Percentiles rank a stretch among this genome's conserved stretches.
These are phyloP conservation scores for Potamarius usumacintae DNA, from an alignment of 2,113 vertebrate species.

Conservation along the genomic window DNA sequence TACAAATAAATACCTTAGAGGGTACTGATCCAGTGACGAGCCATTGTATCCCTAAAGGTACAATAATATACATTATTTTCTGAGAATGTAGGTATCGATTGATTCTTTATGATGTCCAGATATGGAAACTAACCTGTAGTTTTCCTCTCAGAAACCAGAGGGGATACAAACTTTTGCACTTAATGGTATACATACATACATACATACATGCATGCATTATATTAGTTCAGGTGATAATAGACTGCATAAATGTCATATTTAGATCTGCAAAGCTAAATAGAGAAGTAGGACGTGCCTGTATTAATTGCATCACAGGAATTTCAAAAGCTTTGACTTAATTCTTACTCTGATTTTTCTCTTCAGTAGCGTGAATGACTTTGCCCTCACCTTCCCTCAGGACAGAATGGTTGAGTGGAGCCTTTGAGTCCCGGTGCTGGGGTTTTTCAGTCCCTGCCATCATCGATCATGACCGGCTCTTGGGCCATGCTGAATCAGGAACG, in stretches of 20 bases:
- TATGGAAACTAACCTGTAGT: background rate
- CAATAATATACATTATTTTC: too few relatives aligned
- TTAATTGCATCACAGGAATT: background rate
- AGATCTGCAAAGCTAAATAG: background rate
- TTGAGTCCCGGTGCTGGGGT: conserved; percentile 40
- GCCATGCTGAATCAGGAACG: conserved; percentile 50
- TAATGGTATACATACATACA: background rate
- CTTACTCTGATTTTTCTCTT: conserved; percentile 4
- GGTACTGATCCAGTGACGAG: too few relatives aligned
- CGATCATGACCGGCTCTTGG: conserved; percentile 46
- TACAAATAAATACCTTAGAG: too few relatives aligned
- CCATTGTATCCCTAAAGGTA: too few relatives aligned
- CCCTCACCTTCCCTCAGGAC: conserved; percentile 52
- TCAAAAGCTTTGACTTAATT: background rate
- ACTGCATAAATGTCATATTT: background rate
- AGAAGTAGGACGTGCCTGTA: conserved; percentile 1
- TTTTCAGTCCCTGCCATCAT: conserved; percentile 48
- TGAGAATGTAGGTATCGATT: background rate
- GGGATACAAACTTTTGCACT: background rate
- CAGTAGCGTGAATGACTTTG: conserved; percentile 40
- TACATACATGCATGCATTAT: background rate
- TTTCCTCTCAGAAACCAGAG: background rate
- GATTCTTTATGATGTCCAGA: background rate
- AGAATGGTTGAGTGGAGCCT: conserved; percentile 29
- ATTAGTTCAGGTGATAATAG: background rate